Evolutionary conservation across 2,113 vertebrate species (phyloP).

Genomic region (Stegostoma tigrinum): DNA sequence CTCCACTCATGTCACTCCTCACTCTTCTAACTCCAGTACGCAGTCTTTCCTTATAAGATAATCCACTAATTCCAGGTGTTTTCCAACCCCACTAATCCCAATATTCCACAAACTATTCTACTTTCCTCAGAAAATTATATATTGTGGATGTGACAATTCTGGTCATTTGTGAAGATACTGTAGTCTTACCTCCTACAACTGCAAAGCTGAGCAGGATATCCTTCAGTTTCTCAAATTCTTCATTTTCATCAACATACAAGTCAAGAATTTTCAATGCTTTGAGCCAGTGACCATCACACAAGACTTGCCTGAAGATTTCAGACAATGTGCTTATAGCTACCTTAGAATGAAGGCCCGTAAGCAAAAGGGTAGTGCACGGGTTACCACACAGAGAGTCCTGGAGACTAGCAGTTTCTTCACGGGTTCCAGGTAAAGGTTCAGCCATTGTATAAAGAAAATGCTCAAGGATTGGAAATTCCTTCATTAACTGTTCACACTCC

Average conservation of each 20-base stretch:
- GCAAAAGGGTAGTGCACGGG: conserved; percentile 59
- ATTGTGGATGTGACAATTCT: neutral
- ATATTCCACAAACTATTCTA: neutral
- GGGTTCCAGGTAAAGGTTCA: conserved; percentile 57
- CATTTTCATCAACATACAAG: conserved; percentile 61
- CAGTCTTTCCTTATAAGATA: neutral
- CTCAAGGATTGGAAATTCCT: conserved; percentile 70
- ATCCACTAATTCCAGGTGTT: neutral
- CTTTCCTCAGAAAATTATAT: neutral
- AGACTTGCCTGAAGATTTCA: conserved; percentile 70
- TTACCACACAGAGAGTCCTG: conserved; percentile 64
- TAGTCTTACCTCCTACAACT: conserved; percentile 64
- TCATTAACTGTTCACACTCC: conserved; percentile 73
- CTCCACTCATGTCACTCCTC: no score
- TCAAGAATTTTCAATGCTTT: conserved; percentile 70
- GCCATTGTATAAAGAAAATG: conserved; percentile 67
- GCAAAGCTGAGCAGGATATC: conserved; percentile 79
- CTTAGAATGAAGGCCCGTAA: conserved; percentile 71
- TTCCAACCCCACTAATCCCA: neutral
- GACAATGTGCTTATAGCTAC: conserved; percentile 56
- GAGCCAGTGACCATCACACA: conserved; percentile 63
- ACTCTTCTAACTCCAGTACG: no score
- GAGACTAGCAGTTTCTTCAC: conserved; percentile 49
- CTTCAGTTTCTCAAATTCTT: conserved; percentile 58
- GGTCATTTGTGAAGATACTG: neutral